Percentiles rank a stretch among this genome's conserved stretches.
These are phyloP conservation scores for Drosophila prolongata DNA, from an alignment of 2,888 invertebrate species.

Conservation along the genomic window DNA sequence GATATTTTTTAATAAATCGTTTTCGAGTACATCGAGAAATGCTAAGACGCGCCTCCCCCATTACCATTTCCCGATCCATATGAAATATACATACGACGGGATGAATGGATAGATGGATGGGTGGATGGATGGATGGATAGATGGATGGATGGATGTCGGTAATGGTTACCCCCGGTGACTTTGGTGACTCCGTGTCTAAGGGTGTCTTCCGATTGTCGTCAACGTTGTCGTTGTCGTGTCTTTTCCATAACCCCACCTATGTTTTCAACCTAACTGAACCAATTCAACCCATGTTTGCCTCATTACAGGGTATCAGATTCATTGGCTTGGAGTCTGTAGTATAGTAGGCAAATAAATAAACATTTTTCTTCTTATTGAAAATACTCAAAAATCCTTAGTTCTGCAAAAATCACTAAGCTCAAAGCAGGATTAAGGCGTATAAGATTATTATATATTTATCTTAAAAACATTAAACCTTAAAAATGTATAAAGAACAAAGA, in stretches of 20 bases:
- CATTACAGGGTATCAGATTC: slow-evolving; percentile 10
- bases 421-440: no score
- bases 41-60: slow-evolving; percentile 62
- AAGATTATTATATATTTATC: no score
- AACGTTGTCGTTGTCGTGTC: slow-evolving; percentile 38
- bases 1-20: slow-evolving; percentile 79
- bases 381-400: no score
- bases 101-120: slow-evolving; percentile 24
- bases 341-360: no score
- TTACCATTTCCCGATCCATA: slow-evolving; percentile 48
- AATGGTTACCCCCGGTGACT: slow-evolving; percentile 70
- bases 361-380: no score
- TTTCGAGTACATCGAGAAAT: slow-evolving; percentile 77
- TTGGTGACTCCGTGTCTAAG: slow-evolving; percentile 51
- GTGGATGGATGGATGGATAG: slow-evolving; percentile 26
- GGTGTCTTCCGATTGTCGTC: slow-evolving; percentile 74
- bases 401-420: no score
- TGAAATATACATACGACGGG: slow-evolving; percentile 73
- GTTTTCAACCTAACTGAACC: background rate
- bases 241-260: slow-evolving; percentile 7
- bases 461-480: no score
- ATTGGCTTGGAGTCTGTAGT: background rate
- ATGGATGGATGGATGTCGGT: slow-evolving; percentile 52
- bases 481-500: no score
- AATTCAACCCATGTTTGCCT: slow-evolving; percentile 4